Evolutionary conservation across 2,888 invertebrate species (phyloP).

Genomic region (Antheraea assamensis): DNA sequence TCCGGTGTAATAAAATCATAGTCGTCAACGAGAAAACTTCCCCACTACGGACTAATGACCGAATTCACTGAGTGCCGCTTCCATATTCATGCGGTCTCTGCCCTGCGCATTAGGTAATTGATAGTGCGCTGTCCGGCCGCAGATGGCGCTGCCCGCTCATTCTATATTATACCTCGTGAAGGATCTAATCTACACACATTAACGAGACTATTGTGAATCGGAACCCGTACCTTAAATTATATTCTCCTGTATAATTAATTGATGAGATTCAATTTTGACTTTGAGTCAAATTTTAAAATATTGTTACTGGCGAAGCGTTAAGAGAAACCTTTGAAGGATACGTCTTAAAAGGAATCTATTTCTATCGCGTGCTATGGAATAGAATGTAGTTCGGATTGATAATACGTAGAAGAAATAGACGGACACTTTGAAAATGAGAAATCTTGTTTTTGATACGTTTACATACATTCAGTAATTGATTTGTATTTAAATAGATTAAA

Average conservation of each 20-base stretch:
- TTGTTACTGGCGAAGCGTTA: not conserved
- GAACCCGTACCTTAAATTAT: slow-evolving; percentile 8
- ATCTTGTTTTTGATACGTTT: no score
- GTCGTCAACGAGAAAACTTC: slow-evolving; percentile 32
- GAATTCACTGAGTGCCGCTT: slow-evolving; percentile 58
- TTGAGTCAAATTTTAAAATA: not conserved
- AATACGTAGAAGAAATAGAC: no score
- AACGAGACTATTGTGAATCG: slow-evolving; percentile 16
- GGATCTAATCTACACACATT: slow-evolving; percentile 11
- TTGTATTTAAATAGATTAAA: no score
- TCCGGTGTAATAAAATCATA: slow-evolving; percentile 23
- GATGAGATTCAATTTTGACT: slow-evolving; percentile 12
- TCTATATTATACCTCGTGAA: not conserved
- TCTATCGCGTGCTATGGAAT: no score
- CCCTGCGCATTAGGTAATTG: slow-evolving; percentile 61
- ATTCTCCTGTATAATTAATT: slow-evolving; percentile 7
- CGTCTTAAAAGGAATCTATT: no score
- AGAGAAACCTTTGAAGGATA: not conserved
- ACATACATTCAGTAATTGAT: no score
- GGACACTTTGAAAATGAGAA: no score
- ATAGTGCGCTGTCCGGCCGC: slow-evolving; percentile 36
- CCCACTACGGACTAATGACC: slow-evolving; percentile 52
- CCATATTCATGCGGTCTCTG: slow-evolving; percentile 63
- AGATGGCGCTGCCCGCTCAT: slow-evolving; percentile 19
- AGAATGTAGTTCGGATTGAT: no score